Conservation (phyloP, 2,797 vertebrate genomes). For the Eulemur mongoz region DNA sequence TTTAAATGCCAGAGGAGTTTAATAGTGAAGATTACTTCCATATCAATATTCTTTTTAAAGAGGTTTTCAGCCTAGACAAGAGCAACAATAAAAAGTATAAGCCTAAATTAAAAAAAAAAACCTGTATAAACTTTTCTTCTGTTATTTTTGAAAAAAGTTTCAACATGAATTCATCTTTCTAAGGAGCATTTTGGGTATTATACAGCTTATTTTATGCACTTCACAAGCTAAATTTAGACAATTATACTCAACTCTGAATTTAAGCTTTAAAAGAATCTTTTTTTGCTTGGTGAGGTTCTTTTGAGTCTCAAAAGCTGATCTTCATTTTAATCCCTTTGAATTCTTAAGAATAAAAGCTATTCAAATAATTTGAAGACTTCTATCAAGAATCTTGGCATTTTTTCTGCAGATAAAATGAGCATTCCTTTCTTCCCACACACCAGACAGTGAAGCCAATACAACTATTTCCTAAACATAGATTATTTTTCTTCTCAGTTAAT, state of each 20-base stretch:
- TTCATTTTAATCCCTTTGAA: constrained; percentile 58
- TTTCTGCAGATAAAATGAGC: constrained; percentile 56
- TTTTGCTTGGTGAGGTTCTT: constrained; percentile 30
- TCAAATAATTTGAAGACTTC: constrained; percentile 71
- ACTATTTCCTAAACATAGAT: neutral
- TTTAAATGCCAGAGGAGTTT: neutral
- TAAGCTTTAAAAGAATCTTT: constrained; percentile 27
- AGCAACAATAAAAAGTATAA: neutral
- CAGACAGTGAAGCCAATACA: neutral
- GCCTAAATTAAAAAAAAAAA: neutral
- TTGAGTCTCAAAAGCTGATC: constrained; percentile 42
- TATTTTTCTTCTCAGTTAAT: neutral
- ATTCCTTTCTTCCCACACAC: constrained; percentile 62
- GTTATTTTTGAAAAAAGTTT: neutral
- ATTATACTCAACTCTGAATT: constrained; percentile 17
- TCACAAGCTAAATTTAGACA: constrained; percentile 61
- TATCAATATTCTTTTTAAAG: neutral
- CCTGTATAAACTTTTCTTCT: neutral
- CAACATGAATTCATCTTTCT: neutral
- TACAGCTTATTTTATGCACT: constrained; percentile 21
- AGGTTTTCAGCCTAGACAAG: neutral
- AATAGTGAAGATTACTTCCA: neutral
- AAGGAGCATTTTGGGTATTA: constrained; percentile 10
- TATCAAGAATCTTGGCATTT: constrained; percentile 62
- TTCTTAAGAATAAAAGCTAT: constrained; percentile 67